Percentiles rank a stretch among this genome's conserved stretches.
Conservation (phyloP, 2,113 vertebrate species). For the Xenus cinereus region DNA sequence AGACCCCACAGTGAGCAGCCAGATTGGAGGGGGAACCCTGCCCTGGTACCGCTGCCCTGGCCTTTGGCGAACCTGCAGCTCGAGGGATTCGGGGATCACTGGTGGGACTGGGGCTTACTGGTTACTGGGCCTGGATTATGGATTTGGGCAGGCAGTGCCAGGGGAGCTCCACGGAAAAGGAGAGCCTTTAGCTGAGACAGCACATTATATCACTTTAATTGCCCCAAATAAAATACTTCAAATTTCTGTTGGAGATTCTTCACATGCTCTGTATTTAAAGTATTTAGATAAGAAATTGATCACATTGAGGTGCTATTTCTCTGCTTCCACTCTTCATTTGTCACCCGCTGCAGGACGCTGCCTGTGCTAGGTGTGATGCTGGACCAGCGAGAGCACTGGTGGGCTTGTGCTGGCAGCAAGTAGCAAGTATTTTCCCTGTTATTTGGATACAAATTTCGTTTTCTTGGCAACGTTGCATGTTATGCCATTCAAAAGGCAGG, state of each 20-base stretch:
- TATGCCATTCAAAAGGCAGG: not conserved
- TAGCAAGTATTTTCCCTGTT: not conserved
- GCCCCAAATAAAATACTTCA: not conserved
- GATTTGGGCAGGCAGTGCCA: not conserved
- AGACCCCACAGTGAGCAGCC: not conserved
- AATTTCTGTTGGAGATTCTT: not conserved
- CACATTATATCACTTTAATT: accelerated
- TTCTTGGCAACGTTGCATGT: not conserved
- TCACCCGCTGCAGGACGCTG: not conserved
- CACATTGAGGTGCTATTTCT: accelerated
- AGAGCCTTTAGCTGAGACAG: not conserved
- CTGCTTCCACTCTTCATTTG: not conserved
- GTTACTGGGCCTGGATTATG: not conserved
- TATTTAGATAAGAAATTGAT: not conserved
- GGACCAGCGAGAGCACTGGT: accelerated
- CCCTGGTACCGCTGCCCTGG: not conserved
- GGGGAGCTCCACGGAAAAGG: accelerated
- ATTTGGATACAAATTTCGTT: not conserved
- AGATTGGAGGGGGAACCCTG: not conserved
- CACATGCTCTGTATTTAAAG: accelerated
- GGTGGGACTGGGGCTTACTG: not conserved
- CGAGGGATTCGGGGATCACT: accelerated
- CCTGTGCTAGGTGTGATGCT: not conserved
- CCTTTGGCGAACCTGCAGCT: accelerated
- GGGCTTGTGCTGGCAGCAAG: not conserved